A percentile compares a stretch with the other conserved stretches of the same genome.
Evolutionary conservation across 23 tunicate genomes (phyloP).

Genomic region (Oikopleura dioica): DNA sequence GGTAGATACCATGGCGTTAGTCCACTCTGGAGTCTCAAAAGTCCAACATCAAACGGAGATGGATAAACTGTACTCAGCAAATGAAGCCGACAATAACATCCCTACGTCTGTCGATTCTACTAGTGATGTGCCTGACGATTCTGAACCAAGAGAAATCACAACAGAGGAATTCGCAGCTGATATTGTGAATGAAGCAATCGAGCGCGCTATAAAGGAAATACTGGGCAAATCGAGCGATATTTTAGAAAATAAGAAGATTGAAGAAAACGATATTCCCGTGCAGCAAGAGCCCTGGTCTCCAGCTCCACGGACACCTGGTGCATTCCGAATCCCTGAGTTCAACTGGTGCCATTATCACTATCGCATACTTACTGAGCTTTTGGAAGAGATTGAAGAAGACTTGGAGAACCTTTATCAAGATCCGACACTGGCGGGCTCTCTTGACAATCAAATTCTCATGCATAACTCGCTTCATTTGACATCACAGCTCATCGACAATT

Average conservation of each 20-base stretch:
- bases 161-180: not conserved
- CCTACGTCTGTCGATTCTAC: not conserved
- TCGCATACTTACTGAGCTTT: conserved; percentile 51
- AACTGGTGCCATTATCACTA: conserved; percentile 67
- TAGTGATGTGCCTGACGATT: not conserved
- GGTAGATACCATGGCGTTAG: conserved; percentile 96
- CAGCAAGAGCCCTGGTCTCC: conserved; percentile 19
- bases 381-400: conserved; percentile 43
- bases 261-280: too few species aligned
- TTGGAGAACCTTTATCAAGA: conserved; percentile 13
- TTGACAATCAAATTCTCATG: conserved; percentile 41
- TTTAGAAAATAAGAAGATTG: too few species aligned
- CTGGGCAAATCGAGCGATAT: not conserved
- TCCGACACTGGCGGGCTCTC: not conserved
- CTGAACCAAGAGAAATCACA: not conserved
- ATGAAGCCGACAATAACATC: not conserved
- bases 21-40: conserved; percentile 44
- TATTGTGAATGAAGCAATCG: not conserved
- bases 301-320: conserved; percentile 60
- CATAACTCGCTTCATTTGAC: conserved; percentile 87
- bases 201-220: not conserved
- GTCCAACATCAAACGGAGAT: not conserved
- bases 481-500: conserved; percentile 63
- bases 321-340: conserved; percentile 86
- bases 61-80: not conserved